These are phyloP conservation scores for Onychorhynchus coronatus DNA, from an alignment of 2,113 vertebrate genomes.

Conservation along the genomic window DNA sequence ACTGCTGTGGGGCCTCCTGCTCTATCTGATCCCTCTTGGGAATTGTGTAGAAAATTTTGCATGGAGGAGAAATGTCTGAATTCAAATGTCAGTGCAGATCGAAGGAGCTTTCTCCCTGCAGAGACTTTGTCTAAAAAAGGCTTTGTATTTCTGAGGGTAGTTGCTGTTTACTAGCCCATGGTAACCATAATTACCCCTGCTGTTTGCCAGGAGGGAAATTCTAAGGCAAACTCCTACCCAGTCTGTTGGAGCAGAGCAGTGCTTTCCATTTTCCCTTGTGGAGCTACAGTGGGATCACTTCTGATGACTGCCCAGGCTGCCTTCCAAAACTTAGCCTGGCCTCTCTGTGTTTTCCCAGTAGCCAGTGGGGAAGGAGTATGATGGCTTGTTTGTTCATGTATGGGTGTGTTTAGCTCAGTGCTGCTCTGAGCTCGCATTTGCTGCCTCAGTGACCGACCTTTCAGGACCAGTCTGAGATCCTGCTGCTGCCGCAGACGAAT, in stretches of 20 bases:
- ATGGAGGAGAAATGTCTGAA: neutral
- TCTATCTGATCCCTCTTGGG: neutral
- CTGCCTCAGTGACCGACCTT: neutral
- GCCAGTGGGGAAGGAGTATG: neutral
- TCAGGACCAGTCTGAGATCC: neutral
- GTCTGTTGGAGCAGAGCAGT: neutral
- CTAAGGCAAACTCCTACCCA: neutral
- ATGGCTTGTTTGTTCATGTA: fast-evolving
- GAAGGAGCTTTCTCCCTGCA: neutral
- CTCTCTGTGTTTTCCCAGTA: neutral
- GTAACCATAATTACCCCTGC: neutral
- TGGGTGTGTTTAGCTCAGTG: fast-evolving
- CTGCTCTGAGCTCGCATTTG: neutral
- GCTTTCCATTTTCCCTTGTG: neutral
- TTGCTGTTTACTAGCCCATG: neutral
- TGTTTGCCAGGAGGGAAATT: neutral
- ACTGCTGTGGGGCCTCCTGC: neutral
- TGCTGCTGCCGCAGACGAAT: neutral
- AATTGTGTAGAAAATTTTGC: neutral
- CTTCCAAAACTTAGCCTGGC: neutral
- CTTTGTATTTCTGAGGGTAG: neutral
- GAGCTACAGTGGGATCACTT: neutral
- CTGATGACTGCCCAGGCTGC: fast-evolving
- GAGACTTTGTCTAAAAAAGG: neutral
- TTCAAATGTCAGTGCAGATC: neutral